These are phyloP conservation scores for Ctenochaetus hawaiiensis DNA, from an alignment of 2,797 vertebrate species.

Conservation along the genomic window DNA sequence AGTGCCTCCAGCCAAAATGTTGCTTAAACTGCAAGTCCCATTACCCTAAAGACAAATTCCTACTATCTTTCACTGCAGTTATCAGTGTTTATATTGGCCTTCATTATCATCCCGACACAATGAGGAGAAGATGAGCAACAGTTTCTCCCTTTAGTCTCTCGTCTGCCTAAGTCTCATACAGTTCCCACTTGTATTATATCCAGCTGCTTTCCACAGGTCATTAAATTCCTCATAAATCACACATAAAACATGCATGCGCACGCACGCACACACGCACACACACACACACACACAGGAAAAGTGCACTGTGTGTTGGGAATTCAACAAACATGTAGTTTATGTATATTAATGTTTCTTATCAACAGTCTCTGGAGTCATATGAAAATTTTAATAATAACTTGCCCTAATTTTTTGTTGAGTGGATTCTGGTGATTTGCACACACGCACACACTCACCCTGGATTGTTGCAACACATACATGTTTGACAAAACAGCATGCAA, in stretches of 20 bases:
- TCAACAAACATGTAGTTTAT: background rate
- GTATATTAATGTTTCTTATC: slow-evolving; percentile 14
- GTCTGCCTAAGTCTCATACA: slow-evolving; percentile 1
- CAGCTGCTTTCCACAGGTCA: slow-evolving; percentile 52
- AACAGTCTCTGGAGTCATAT: slow-evolving; percentile 7
- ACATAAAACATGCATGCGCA: slow-evolving; percentile 18
- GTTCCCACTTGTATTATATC: slow-evolving; percentile 42
- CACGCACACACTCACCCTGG: no score
- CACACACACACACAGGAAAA: background rate
- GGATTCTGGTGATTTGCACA: background rate
- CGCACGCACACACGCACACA: background rate
- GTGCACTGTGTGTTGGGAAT: background rate
- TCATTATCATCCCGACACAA: background rate
- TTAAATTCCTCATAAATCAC: slow-evolving; percentile 58
- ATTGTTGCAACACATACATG: background rate
- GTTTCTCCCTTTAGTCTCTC: slow-evolving; percentile 9
- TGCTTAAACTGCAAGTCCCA: slow-evolving; percentile 4
- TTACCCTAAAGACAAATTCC: slow-evolving; percentile 12
- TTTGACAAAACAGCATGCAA: background rate
- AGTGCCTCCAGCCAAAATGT: background rate
- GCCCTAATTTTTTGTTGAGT: background rate
- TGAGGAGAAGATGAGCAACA: background rate
- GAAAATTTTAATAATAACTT: background rate
- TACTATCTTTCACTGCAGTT: slow-evolving; percentile 6
- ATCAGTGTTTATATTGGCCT: slow-evolving; percentile 5